Conservation (phyloP, 64 coral and sea anemone species). For the Platygyra sinensis region DNA sequence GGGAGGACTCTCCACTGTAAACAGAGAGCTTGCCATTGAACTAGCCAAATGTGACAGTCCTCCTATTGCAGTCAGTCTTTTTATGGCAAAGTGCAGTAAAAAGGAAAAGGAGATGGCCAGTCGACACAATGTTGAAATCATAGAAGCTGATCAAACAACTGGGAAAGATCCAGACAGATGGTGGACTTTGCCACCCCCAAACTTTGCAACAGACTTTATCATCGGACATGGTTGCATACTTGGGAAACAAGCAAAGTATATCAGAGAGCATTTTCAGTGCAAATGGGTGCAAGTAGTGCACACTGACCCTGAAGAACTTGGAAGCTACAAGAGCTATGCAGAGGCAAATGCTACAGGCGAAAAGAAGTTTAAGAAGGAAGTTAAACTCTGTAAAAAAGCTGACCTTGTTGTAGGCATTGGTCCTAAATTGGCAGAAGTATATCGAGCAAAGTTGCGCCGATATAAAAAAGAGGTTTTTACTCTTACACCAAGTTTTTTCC, state of each 20-base stretch:
- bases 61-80: background rate
- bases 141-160: background rate
- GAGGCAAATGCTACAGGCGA: background rate
- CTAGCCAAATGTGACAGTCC: background rate
- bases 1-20: constrained; percentile 5
- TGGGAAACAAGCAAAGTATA: background rate
- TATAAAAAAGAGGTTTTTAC: background rate
- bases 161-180: background rate
- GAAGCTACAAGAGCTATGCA: background rate
- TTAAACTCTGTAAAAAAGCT: background rate
- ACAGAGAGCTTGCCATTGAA: constrained; percentile 7
- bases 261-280: background rate
- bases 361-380: background rate
- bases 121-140: background rate
- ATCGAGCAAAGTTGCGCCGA: background rate
- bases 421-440: background rate
- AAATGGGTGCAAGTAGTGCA: background rate
- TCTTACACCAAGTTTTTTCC: background rate
- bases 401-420: background rate
- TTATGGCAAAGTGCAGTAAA: background rate
- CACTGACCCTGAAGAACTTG: background rate
- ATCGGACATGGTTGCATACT: background rate
- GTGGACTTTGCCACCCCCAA: background rate
- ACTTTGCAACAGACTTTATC: background rate
- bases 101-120: background rate